These are phyloP conservation scores for Bubalus kerabau DNA, from an alignment of 2,113 vertebrate species.

Conservation along the genomic window DNA sequence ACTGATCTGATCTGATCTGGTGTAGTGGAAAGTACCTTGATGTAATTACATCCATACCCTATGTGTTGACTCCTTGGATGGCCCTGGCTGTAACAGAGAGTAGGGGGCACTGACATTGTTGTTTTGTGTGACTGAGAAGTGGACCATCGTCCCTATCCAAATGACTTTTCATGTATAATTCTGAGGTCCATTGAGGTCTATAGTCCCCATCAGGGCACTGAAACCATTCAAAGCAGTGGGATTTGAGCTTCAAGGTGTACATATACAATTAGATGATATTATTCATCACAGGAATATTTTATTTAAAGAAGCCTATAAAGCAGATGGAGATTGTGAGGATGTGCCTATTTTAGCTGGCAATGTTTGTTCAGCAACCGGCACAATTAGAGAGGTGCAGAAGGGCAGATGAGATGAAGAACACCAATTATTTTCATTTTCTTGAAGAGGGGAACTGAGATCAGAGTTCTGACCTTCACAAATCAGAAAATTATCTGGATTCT, in stretches of 20 bases:
- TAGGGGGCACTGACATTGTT: not conserved
- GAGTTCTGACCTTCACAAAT: constrained; percentile 50
- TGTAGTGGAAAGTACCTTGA: not conserved
- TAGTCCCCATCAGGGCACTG: not conserved
- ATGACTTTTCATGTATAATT: not conserved
- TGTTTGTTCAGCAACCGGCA: constrained; percentile 50
- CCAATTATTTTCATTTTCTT: constrained; percentile 59
- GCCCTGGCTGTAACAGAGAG: not conserved
- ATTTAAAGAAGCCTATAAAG: constrained; percentile 67
- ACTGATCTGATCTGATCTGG: not conserved
- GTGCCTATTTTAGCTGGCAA: constrained; percentile 42
- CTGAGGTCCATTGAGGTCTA: not conserved
- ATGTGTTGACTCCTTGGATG: not conserved
- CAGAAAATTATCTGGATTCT: constrained; percentile 40
- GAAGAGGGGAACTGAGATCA: constrained; percentile 2
- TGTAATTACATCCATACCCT: not conserved
- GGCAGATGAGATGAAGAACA: constrained; percentile 32
- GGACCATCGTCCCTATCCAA: not conserved
- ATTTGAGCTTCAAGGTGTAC: not conserved
- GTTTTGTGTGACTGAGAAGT: not conserved
- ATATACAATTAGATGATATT: constrained; percentile 52
- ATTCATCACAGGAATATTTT: constrained; percentile 62
- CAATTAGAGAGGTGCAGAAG: constrained; percentile 9
- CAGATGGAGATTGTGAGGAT: constrained; percentile 56
- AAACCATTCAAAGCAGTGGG: constrained; percentile 3